Evolutionary conservation across 1,140 invertebrate species (phyloP).

Genomic region (Microplitis demolitor): DNA sequence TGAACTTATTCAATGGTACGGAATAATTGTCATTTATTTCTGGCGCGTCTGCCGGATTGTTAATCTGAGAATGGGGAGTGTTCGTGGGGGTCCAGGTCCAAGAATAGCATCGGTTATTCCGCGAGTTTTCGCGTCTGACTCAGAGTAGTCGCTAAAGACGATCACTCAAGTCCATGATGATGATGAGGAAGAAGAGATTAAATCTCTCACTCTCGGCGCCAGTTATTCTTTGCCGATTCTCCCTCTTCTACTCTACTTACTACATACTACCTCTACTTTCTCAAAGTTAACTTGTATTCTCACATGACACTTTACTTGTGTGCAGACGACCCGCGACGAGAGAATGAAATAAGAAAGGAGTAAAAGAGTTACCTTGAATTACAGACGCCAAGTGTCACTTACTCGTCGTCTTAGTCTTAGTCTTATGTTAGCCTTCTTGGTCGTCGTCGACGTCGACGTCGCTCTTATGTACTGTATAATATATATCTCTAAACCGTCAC

Average conservation of each 20-base stretch:
- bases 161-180: not conserved
- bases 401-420: too few relatives aligned
- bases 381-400: slow-evolving; percentile 40
- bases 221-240: slow-evolving; percentile 5
- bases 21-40: slow-evolving; percentile 22
- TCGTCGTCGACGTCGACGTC: not conserved
- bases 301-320: not conserved
- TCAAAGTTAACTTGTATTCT: too few relatives aligned
- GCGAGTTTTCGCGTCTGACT: slow-evolving; percentile 21
- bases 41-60: slow-evolving; percentile 12
- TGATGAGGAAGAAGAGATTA: not conserved
- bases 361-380: slow-evolving; percentile 12
- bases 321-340: slow-evolving; percentile 14
- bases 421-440: not conserved
- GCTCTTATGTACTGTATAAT: slow-evolving; percentile 26
- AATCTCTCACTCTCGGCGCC: not conserved
- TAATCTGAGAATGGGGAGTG: slow-evolving; percentile 10
- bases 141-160: not conserved
- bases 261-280: too few relatives aligned
- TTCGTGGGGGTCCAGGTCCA: slow-evolving; percentile 26
- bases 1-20: slow-evolving; percentile 20
- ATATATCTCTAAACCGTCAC: slow-evolving; percentile 34
- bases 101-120: slow-evolving; percentile 5
- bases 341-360: slow-evolving; percentile 5
- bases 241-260: too few relatives aligned